These are phyloP conservation scores for Cairina moschata DNA, from an alignment of 2,113 vertebrate species.

Conservation along the genomic window DNA sequence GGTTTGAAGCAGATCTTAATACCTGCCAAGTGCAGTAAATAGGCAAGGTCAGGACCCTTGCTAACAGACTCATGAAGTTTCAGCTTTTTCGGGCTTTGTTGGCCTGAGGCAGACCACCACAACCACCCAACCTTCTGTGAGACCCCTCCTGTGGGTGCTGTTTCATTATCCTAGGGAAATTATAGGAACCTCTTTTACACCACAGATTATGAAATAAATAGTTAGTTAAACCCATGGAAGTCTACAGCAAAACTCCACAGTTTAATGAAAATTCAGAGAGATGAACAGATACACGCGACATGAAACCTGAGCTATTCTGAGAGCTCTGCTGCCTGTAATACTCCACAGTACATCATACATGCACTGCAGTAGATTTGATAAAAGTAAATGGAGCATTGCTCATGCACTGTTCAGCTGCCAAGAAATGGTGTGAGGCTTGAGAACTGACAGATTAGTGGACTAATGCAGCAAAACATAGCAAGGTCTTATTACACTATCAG, in stretches of 20 bases:
- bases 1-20: neutral
- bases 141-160: rapidly evolving
- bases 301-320: neutral
- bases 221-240: neutral
- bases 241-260: neutral
- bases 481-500: neutral
- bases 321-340: neutral
- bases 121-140: neutral
- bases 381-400: neutral
- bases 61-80: neutral
- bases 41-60: neutral
- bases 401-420: neutral
- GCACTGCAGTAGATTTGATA: neutral
- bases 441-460: neutral
- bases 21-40: neutral
- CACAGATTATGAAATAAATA: neutral
- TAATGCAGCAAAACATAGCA: neutral
- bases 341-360: neutral
- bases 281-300: neutral
- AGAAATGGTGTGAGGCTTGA: neutral
- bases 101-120: neutral
- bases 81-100: rapidly evolving
- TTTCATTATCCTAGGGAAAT: neutral
- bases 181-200: neutral
- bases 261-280: neutral